phyloP scores from a whole-genome alignment of 2,888 invertebrate species.

The Dugesia japonica region DNA sequence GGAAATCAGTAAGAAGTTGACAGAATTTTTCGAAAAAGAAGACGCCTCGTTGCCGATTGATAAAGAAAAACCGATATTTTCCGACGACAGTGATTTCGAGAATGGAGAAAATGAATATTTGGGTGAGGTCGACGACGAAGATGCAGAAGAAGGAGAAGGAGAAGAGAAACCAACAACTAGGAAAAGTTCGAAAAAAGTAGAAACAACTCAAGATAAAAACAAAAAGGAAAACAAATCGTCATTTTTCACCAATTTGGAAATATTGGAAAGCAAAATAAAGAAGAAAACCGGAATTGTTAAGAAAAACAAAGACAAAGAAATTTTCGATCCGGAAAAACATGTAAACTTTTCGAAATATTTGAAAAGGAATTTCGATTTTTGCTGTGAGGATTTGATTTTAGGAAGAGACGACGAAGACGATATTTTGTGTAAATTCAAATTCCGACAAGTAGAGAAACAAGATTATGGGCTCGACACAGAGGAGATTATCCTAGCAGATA shows the following conservation, averaged over 20 bases:
- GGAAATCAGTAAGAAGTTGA: background rate
- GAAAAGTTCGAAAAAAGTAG: no score
- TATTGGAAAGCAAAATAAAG: background rate
- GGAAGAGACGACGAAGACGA: background rate
- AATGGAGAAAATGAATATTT: background rate
- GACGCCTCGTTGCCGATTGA: background rate
- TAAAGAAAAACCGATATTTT: background rate
- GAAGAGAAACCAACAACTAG: background rate
- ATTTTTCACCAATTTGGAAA: background rate
- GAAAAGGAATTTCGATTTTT: background rate
- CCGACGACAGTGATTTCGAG: background rate
- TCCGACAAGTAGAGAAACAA: background rate
- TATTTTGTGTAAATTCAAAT: background rate
- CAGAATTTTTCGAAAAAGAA: background rate
- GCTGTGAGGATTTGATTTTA: background rate
- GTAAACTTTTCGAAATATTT: no score
- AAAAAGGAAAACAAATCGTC: background rate
- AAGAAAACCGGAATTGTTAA: background rate
- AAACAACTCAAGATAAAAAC: background rate
- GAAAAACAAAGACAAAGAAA: no score
- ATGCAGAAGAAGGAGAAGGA: background rate
- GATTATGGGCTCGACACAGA: conserved; percentile 13
- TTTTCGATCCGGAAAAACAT: no score
- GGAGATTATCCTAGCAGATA: background rate
- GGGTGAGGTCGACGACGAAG: background rate